Conservation (phyloP, 30 jellyfish, hydroid and myxozoan genomes). For the Turritopsis rubra region DNA sequence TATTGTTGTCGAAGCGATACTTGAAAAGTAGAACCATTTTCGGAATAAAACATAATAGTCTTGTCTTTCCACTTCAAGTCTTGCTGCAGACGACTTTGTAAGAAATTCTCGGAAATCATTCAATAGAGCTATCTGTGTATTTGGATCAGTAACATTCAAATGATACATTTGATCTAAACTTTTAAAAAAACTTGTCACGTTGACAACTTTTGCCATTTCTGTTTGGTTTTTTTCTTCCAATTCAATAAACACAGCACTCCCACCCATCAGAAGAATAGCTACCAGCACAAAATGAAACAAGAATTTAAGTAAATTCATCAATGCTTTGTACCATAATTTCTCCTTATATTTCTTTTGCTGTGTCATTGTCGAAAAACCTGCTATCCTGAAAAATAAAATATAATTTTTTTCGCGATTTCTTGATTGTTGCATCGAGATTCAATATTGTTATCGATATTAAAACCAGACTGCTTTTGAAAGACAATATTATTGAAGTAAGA, state of each 20-base stretch:
- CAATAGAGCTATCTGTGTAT: neutral
- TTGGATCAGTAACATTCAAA: neutral
- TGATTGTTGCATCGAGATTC: too few relatives aligned
- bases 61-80: neutral
- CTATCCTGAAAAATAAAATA: too few relatives aligned
- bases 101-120: neutral
- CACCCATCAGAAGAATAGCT: neutral
- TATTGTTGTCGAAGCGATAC: neutral
- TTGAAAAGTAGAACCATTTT: neutral
- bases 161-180: neutral
- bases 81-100: neutral
- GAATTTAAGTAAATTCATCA: neutral
- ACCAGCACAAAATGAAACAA: neutral
- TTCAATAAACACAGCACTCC: neutral
- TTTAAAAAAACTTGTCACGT: neutral
- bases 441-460: too few relatives aligned
- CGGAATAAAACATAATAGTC: neutral
- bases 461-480: too few relatives aligned
- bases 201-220: neutral
- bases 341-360: neutral
- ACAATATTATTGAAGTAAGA: too few relatives aligned
- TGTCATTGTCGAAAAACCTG: neutral
- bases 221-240: neutral
- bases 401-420: too few relatives aligned
- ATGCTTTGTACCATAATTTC: slow-evolving; percentile 1